Base-by-base conservation (phyloP, 2,113 vertebrate genomes). In the Saiga tatarica region DNA sequence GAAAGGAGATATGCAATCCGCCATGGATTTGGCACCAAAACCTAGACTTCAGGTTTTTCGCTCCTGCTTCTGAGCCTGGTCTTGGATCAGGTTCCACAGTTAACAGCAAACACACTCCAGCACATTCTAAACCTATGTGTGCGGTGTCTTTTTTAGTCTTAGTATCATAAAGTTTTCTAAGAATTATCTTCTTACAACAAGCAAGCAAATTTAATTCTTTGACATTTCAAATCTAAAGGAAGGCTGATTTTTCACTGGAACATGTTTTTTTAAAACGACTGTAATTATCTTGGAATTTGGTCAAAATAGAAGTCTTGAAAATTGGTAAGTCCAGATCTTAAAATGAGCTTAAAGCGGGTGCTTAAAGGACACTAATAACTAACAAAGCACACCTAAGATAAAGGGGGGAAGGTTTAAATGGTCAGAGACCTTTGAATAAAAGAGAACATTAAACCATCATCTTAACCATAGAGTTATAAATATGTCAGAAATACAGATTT, bases 211-310 rank as follows among this genome's bases (percentile, higher is more conserved):
- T 39, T 57, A 89, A 79, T 93, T 97, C 42, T 92, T 97, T 90
- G 33, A 95, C 90, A 96, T 97, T 97, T 96, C 53, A 79, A 87
- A 94, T 45, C 67, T 71, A 90, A 94, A 76, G n/a, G 45, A 90
- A 90, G 39, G 7, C 36, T 95, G 95, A 90, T 97, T 97, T 97
- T 97, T 97, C 97, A 96, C 83, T 59, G 16, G 74, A 97, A 87
- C 52, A 76, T 97, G 13, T 88, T 94, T 95, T 95, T 83, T 55
- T 8, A 87, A 95, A 97, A 87, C 89, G 94, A 59, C 50, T 91
- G n/a, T 89, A 97, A 97, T 98, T 98, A 97, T 55, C 83, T 93
- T 95, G 87, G 84, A 95, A 92, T 97, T 98, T 96, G 97, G 53
- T 97, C 91, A 95, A 97, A 96, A 59, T 55, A 95, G 57, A 47